Conservation (phyloP, 92 coral and sea anemone species). For the Ricordea florida region DNA sequence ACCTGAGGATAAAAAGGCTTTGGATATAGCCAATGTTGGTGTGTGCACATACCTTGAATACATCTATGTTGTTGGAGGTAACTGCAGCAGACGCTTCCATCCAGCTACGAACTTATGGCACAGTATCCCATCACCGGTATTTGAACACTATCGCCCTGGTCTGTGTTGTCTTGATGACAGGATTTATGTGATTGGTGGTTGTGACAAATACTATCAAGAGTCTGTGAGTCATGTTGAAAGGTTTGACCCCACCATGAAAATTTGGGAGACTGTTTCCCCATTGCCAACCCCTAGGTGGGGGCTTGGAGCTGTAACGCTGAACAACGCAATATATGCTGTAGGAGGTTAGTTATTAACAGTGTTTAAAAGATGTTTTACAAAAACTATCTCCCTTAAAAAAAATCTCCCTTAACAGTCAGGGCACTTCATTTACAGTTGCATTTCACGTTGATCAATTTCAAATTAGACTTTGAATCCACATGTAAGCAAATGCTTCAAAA, state of each 20-base stretch:
- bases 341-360: constrained; percentile 55
- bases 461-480: no score
- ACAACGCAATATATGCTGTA: constrained; percentile 48
- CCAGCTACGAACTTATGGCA: constrained; percentile 10
- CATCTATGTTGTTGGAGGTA: constrained; percentile 59
- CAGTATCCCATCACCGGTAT: constrained; percentile 8
- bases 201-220: constrained; percentile 48
- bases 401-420: no score
- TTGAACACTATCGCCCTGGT: constrained; percentile 58
- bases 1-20: not conserved
- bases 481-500: no score
- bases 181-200: constrained; percentile 63
- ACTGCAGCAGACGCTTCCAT: constrained; percentile 5
- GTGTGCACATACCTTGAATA: constrained; percentile 12
- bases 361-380: no score
- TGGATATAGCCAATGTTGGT: constrained; percentile 10
- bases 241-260: not conserved
- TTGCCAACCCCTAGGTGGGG: constrained; percentile 64
- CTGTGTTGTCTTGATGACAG: constrained; percentile 33
- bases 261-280: constrained; percentile 30
- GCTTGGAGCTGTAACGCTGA: constrained; percentile 32
- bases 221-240: constrained; percentile 30
- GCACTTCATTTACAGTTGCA: no score
- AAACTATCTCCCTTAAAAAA: no score
- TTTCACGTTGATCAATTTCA: no score